Base-by-base conservation (phyloP, 1,140 invertebrate species). In the Oedothorax gibbosus region DNA sequence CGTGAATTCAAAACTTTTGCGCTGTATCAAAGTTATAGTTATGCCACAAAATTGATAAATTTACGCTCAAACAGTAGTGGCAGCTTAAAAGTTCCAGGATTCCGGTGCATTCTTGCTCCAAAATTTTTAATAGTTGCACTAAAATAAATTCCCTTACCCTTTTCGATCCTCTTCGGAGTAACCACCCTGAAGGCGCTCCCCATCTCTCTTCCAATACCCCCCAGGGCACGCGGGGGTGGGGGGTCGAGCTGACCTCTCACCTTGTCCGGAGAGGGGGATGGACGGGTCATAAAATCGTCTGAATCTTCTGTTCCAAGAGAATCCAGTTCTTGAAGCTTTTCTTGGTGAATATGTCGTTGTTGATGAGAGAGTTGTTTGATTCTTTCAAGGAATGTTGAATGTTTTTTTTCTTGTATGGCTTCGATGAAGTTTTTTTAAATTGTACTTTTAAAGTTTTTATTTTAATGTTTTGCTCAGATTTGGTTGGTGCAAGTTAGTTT, bases 171-270 rank as follows among this genome's bases (percentile, higher is more conserved):
- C 69, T 89, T 89, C 14, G 89, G 89, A 7, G 89, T 89, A 81
- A 89, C 89, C 6, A 89, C 88, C 20, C 89, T 87, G 86, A 89
- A 89, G 20, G 89, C 89, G 85, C 88, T 89, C 78, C 80, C 87
- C 71, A 87, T 87, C n/a, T 86, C 85, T 53, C 64, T 57, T n/a
- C 86, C 85, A 78, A 86, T 56, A 62, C 81, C n/a, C 51, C 81
- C 7, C 57, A 85, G 57, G 85, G 87, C 85, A 75, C 60, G 73
- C 4, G 83, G 75, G 8, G 73, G 71, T 18, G 83, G 66, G 7
- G 73, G 54, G 69, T 85, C 83, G 54, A 85, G 56, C 75, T 85
- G 83, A 60, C 75, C 75, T 65, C 83, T 15, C 62, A 85, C 83
- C 71, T 85, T 85, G 64, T 78, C 75, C 8, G 83, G 83, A 9